Percentiles rank a stretch among this genome's conserved stretches.
These are phyloP conservation scores for Sebastes schlegelii DNA, from an alignment of 2,113 vertebrate species.

Conservation along the genomic window DNA sequence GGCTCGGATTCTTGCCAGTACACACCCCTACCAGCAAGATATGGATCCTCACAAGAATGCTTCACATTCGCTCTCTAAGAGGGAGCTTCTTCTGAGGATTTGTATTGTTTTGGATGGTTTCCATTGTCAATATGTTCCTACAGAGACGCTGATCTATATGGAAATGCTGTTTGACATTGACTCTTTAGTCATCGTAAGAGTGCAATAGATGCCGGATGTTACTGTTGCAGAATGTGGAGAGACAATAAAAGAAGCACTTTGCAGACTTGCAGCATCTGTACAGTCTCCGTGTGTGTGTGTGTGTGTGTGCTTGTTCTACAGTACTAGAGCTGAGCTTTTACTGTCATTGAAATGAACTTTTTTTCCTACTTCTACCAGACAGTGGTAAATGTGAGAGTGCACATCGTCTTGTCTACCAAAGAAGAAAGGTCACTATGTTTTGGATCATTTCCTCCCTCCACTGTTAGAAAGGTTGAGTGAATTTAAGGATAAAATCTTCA, in stretches of 20 bases:
- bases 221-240: neutral
- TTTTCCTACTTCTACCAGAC: neutral
- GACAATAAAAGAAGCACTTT: slow-evolving; percentile 22
- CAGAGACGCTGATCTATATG: slow-evolving; percentile 30
- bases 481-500: neutral
- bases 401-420: neutral
- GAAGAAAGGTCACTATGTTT: slow-evolving; percentile 17
- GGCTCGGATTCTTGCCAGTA: too few relatives aligned
- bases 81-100: neutral
- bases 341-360: neutral
- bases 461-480: neutral
- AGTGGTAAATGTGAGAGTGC: neutral
- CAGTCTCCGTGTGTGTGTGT: neutral
- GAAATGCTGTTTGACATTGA: slow-evolving; percentile 45
- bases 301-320: neutral
- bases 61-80: neutral
- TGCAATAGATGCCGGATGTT: neutral
- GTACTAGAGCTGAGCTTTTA: neutral
- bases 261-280: neutral
- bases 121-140: slow-evolving; percentile 15
- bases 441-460: neutral
- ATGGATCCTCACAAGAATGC: slow-evolving; percentile 2
- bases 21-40: neutral
- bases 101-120: neutral
- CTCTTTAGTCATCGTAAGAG: slow-evolving; percentile 32